A percentile compares a stretch with the other conserved stretches of the same genome.
Evolutionary conservation across 2,113 vertebrate species (phyloP).

Genomic region (Murina feae): DNA sequence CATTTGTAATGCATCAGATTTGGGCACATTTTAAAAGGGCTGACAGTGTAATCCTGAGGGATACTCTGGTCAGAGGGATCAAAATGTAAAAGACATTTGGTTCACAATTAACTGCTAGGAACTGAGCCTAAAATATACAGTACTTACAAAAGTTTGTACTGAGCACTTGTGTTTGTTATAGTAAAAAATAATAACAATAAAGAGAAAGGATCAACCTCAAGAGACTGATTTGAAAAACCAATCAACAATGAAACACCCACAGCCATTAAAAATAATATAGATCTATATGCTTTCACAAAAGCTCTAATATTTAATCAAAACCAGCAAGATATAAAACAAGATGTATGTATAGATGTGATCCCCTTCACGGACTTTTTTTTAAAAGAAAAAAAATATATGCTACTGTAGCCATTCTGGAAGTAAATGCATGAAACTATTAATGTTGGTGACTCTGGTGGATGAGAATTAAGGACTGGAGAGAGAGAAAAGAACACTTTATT

Average conservation of each 20-base stretch:
- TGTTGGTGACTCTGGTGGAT: not conserved
- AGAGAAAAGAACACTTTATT: not conserved
- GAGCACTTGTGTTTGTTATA: not conserved
- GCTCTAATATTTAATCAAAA: not conserved
- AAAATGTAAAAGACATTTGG: not conserved
- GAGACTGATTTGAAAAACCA: not conserved
- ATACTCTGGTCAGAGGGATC: not conserved
- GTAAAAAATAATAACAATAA: not conserved
- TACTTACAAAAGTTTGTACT: not conserved
- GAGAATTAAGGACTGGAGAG: not conserved
- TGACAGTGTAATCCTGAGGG: not conserved
- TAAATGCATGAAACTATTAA: not conserved
- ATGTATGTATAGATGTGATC: not conserved
- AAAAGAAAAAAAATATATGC: not conserved
- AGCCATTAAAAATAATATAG: not conserved
- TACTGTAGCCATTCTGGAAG: not conserved
- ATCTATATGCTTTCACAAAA: not conserved
- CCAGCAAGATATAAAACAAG: not conserved
- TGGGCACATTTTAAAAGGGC: not conserved
- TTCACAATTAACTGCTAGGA: constrained; percentile 1
- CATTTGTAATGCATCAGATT: not conserved
- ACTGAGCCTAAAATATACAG: not conserved
- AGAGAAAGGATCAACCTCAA: not conserved
- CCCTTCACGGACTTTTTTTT: not conserved
- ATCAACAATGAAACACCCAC: not conserved